Evolutionary conservation across 2,888 invertebrate genomes (phyloP), one percentile per base, ranked within the genome.

Genomic region (Polyommatus icarus): DNA sequence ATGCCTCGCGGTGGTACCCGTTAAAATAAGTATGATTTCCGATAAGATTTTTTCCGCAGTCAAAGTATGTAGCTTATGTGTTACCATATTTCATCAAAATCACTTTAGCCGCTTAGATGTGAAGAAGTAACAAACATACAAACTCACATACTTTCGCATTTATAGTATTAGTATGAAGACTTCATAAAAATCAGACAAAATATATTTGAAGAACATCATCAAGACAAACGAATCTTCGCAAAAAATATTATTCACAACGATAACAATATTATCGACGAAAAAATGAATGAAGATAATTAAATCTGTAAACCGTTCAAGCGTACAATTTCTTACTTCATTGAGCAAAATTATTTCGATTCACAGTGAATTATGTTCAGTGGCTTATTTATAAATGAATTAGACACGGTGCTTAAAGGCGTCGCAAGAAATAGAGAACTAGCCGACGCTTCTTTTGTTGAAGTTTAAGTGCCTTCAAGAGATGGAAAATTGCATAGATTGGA

Each of bases 341-440:
- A 50, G 72, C 57, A 40, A 72, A 72, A 77, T 76, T 46, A 76
- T 76, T 79, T 79, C 76, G 76, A 79, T 80, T 79, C 76, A 73
- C 78, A 79, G 71, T 76, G 76, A 80, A 80, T 79, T 77, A 79
- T 50, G 73, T 78, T 81, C 78, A 78, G 78, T 79, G 80, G 79
- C 83, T 85, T 40, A 87, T 89, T 90, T 90, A 90, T 87, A 90
- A 89, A 85, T 84, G 80, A 81, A 90, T 90, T 90, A 89, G 88
- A 81, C 79, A 87, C 86, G 89, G 77, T 59, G 57, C 59, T 77
- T 72, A 57, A 76, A 57, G 72, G 40, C 46, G 46, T 20, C 24
- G 46, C 73, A 73, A 73, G 20, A 73, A 67, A 67, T 67, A 67
- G 15, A 32, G 32, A 67, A 67, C 67, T 67, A 29, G 67, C 1